Evolutionary conservation across 2,113 vertebrate genomes (phyloP), one percentile per base, ranked within the genome.

Genomic region (Campylomormyrus tamandua): DNA sequence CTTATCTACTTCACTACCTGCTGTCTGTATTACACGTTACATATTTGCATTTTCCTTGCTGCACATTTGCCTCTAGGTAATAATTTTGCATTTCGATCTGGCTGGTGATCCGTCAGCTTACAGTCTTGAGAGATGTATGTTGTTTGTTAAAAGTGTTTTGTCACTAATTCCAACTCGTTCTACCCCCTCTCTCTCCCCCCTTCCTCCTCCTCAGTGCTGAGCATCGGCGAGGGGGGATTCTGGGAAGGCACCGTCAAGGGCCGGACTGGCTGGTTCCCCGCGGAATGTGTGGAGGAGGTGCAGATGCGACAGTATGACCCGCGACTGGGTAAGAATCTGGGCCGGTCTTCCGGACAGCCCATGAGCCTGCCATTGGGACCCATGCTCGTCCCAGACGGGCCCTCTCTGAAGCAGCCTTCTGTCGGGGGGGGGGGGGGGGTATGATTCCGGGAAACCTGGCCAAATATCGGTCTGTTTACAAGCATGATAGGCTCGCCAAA

Each of bases 201-300:
- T 88, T 88, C 94, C 50, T 93, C 13, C 92, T 92, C 90, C 62
- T 21, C 95, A 99, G 98, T 99, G 95, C 96, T 99, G 91, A 99
- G 98, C 91, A 98, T 99, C 83, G 98, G 98, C 19, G 98, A 99
- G 96, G 98, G 98, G 46, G 98, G 98, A 8, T 99, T 99, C 92
- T 99, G 98, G 98, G 98, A 99, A 96, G 98, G 98, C 53, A 97
- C 97, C 0, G 98, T 99, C 92, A 99, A 99, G 91, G 98, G 98
- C 83, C 95, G 98, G 89, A 99, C 98, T 0, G 98, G 98, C 92
- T 99, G 98, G 98, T 99, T 99, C 95, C 98, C 98, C 0, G 98
- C 98, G 2, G 98, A 99, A 94, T 99, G 98, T 77, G 98, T 99
- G 70, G 98, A 99, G 93, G 98, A 99, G 93, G 98, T 99, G 93